Evolutionary conservation across 35 echinoderm and acorn worm genomes (phyloP).

Genomic region (Heliocidaris tuberculata): DNA sequence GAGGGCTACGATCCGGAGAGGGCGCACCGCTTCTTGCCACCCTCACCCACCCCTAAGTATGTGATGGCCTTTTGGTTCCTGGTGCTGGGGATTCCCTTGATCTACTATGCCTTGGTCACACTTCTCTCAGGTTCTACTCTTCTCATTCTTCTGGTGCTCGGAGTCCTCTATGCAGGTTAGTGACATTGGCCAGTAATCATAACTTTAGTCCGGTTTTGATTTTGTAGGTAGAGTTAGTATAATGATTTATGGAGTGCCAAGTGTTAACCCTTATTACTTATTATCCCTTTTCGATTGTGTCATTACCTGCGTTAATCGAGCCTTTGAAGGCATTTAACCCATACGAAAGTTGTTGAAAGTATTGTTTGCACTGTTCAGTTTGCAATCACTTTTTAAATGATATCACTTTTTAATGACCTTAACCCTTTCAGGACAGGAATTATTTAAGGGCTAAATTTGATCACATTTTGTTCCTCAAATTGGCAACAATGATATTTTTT

Average conservation of each 20-base stretch:
- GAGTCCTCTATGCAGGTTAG: slow-evolving; percentile 14
- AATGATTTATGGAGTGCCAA: neutral
- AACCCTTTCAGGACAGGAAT: no score
- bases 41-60: neutral
- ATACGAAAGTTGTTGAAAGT: no score
- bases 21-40: neutral
- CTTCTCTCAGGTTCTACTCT: slow-evolving; percentile 33
- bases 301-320: no score
- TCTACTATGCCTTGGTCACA: slow-evolving; percentile 14
- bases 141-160: neutral
- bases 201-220: neutral
- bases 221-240: neutral
- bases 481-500: no score
- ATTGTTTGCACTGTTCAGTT: no score
- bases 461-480: no score
- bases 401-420: no score
- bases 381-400: no score
- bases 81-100: neutral
- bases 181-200: neutral
- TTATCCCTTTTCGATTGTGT: no score
- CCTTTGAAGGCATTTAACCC: no score
- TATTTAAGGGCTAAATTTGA: no score
- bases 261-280: neutral
- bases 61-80: slow-evolving; percentile 17
- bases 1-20: slow-evolving; percentile 14